A percentile compares a stretch with the other conserved stretches of the same genome.
Evolutionary conservation across 35 echinoderm and acorn worm species (phyloP).

Genomic region (Lytechinus pictus): DNA sequence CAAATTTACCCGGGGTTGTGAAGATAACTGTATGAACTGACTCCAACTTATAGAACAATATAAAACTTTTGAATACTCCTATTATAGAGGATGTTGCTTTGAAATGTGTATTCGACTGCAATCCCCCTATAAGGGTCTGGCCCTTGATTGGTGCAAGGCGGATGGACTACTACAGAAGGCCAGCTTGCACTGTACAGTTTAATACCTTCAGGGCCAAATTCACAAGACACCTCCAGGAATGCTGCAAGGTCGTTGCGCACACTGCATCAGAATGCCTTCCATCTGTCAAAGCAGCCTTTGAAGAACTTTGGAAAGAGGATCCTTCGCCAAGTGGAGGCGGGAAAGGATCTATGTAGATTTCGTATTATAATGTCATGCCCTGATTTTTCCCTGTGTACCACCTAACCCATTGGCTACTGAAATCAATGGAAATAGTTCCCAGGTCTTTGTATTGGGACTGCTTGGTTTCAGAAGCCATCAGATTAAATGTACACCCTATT

Average conservation of each 20-base stretch:
- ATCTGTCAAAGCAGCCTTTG: neutral
- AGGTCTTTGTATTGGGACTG: too few relatives aligned
- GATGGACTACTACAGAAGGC: neutral
- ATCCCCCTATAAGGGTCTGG: neutral
- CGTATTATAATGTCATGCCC: too few relatives aligned
- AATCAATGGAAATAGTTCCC: too few relatives aligned
- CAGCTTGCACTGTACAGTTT: neutral
- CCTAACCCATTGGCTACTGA: too few relatives aligned
- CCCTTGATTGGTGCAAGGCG: neutral
- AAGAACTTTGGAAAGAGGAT: neutral
- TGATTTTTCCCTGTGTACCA: too few relatives aligned
- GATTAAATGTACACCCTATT: neutral
- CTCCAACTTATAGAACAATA: neutral
- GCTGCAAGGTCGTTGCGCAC: neutral
- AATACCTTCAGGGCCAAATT: neutral
- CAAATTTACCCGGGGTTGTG: conserved; percentile 79
- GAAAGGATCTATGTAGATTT: neutral
- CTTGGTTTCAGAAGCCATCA: too few relatives aligned
- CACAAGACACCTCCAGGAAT: neutral
- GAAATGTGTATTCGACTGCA: neutral
- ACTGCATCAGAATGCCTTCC: neutral
- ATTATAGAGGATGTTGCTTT: neutral
- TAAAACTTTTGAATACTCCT: neutral
- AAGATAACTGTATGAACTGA: conserved; percentile 87
- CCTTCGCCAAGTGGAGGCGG: neutral